Percentiles rank a stretch among this genome's conserved stretches.
These are phyloP conservation scores for Thymelicus acteon DNA, from an alignment of 2,888 invertebrate genomes.

Conservation along the genomic window DNA sequence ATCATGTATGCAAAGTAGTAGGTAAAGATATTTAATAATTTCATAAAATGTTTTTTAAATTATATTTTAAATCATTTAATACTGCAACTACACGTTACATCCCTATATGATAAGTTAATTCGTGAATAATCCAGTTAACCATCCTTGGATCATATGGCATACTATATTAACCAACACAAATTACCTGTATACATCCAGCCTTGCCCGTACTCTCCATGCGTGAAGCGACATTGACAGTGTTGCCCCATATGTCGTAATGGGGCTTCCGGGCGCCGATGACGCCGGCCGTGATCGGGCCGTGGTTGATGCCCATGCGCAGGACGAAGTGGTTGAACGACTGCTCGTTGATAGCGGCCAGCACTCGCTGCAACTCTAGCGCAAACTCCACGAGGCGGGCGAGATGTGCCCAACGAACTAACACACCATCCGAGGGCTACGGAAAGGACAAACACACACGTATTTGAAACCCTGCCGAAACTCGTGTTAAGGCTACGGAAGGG, in stretches of 20 bases:
- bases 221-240: constrained; percentile 98
- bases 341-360: constrained; percentile 96
- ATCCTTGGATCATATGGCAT: no score
- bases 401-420: constrained; percentile 92
- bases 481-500: no score
- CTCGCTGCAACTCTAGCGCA: constrained; percentile 94
- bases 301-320: constrained; percentile 96
- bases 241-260: constrained; percentile 98
- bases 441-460: not conserved
- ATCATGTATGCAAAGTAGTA: not conserved
- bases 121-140: no score
- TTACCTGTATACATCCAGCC: constrained; percentile 96
- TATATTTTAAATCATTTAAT: no score
- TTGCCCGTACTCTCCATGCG: constrained; percentile 99
- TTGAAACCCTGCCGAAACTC: no score
- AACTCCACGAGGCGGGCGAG: constrained; percentile 94
- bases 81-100: no score
- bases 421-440: constrained; percentile 88
- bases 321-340: constrained; percentile 98
- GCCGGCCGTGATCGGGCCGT: constrained; percentile 97
- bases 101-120: no score
- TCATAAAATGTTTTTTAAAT: no score
- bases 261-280: constrained; percentile 98
- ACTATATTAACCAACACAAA: not conserved
- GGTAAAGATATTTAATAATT: no score